Conservation (phyloP, 2,113 vertebrate species). For the Salvelinus fontinalis region DNA sequence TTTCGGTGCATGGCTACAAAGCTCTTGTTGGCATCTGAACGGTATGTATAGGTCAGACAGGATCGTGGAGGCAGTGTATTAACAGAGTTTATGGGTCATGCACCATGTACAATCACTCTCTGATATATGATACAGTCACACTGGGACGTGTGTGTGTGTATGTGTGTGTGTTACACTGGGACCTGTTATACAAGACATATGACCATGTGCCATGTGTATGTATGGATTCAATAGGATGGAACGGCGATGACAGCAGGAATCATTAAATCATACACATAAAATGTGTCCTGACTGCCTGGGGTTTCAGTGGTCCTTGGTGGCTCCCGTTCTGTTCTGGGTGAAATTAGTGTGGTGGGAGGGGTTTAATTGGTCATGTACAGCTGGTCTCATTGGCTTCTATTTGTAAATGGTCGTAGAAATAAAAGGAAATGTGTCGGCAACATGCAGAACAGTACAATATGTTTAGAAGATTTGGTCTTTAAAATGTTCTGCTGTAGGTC, state of each 20-base stretch:
- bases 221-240: slow-evolving; percentile 14
- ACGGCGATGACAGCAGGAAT: slow-evolving; percentile 30
- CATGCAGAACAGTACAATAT: neutral
- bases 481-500: too few species aligned
- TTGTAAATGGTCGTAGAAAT: neutral
- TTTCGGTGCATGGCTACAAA: neutral
- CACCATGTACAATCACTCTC: slow-evolving; percentile 6
- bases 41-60: slow-evolving; percentile 24
- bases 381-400: neutral
- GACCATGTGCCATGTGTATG: neutral
- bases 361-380: neutral
- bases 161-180: slow-evolving; percentile 2
- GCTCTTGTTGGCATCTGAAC: neutral
- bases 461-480: neutral
- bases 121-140: slow-evolving; percentile 11
- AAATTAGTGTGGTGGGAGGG: neutral
- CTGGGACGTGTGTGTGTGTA: too few species aligned
- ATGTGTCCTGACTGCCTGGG: neutral
- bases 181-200: slow-evolving; percentile 2
- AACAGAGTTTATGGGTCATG: slow-evolving; percentile 27
- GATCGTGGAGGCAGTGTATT: slow-evolving; percentile 15
- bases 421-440: neutral
- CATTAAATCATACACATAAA: slow-evolving; percentile 25
- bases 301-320: neutral
- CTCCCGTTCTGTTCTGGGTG: neutral